A percentile compares a stretch with the other conserved stretches of the same genome.
phyloP scores from a whole-genome alignment of 2,888 invertebrate genomes.

The Amphipyra berbera region DNA sequence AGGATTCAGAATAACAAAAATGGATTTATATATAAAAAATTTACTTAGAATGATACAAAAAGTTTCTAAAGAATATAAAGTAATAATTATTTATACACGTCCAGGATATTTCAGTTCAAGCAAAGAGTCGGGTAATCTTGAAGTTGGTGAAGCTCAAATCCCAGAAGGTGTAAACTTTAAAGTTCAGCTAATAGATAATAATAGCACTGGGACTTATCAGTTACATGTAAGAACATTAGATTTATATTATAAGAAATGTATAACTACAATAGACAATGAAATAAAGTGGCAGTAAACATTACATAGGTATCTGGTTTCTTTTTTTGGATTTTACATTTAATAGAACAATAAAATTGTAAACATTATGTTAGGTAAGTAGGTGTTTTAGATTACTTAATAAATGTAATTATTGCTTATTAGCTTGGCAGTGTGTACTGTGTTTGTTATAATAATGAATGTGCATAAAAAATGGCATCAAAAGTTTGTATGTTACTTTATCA shows the following conservation, averaged over 20 bases:
- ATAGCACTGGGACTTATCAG: slow-evolving; percentile 37
- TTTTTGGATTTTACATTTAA: neutral
- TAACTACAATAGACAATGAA: slow-evolving; percentile 40
- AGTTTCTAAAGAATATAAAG: slow-evolving; percentile 84
- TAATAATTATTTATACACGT: slow-evolving; percentile 87
- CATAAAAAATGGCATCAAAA: too few species aligned
- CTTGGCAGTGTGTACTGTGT: too few species aligned
- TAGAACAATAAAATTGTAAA: too few species aligned
- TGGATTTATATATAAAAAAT: slow-evolving; percentile 87
- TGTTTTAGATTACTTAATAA: too few species aligned
- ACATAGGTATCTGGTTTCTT: slow-evolving; percentile 17
- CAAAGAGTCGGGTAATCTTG: slow-evolving; percentile 72
- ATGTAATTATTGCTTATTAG: too few species aligned
- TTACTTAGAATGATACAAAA: slow-evolving; percentile 80
- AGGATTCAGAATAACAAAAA: slow-evolving; percentile 80
- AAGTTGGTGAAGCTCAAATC: slow-evolving; percentile 63
- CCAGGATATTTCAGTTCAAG: slow-evolving; percentile 85
- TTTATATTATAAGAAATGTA: slow-evolving; percentile 48
- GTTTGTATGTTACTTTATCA: too few species aligned
- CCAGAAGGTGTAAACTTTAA: slow-evolving; percentile 76
- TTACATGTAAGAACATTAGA: slow-evolving; percentile 54
- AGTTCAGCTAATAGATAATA: slow-evolving; percentile 68
- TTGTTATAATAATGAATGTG: too few species aligned
- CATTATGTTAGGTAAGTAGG: too few species aligned
- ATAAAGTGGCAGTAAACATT: slow-evolving; percentile 55